Evolutionary conservation across 2,888 invertebrate genomes (phyloP).

Genomic region (Dolomedes plantarius): DNA sequence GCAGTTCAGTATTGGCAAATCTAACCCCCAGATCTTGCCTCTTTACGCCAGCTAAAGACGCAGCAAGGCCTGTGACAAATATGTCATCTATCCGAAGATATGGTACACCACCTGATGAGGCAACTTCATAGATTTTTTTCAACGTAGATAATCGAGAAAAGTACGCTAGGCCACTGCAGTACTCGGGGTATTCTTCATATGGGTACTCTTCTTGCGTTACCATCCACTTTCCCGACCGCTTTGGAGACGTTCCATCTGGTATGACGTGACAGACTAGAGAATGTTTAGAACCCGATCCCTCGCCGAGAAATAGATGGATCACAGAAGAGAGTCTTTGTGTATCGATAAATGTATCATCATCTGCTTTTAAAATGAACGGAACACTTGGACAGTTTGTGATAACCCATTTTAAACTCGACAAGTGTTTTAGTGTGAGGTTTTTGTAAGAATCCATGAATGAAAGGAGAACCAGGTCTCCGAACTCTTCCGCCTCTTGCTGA

Average conservation of each 20-base stretch:
- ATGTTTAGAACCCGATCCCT: neutral
- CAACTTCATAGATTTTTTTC: slow-evolving; percentile 80
- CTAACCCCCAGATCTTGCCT: slow-evolving; percentile 39
- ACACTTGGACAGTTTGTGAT: slow-evolving; percentile 83
- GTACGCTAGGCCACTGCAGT: slow-evolving; percentile 90
- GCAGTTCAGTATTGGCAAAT: slow-evolving; percentile 43
- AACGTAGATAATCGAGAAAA: slow-evolving; percentile 84
- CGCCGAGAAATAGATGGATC: neutral
- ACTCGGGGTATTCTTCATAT: slow-evolving; percentile 82
- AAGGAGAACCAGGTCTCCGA: slow-evolving; percentile 86
- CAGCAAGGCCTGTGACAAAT: slow-evolving; percentile 84
- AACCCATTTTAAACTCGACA: slow-evolving; percentile 88
- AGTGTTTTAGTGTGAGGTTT: slow-evolving; percentile 90
- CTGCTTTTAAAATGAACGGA: slow-evolving; percentile 84
- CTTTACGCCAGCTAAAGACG: slow-evolving; percentile 15
- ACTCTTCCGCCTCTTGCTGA: slow-evolving; percentile 79
- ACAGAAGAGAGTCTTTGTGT: slow-evolving; percentile 11
- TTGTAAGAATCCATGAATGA: slow-evolving; percentile 86
- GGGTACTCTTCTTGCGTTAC: slow-evolving; percentile 83
- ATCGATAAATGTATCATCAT: slow-evolving; percentile 88
- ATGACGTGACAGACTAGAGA: slow-evolving; percentile 30
- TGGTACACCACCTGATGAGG: slow-evolving; percentile 79
- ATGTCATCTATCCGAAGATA: slow-evolving; percentile 96
- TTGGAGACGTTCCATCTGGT: slow-evolving; percentile 37
- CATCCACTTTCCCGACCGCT: slow-evolving; percentile 85